A percentile compares a stretch with the other conserved stretches of the same genome.
These are phyloP conservation scores for Sciaenops ocellatus DNA, from an alignment of 2,797 vertebrate species.

Conservation along the genomic window DNA sequence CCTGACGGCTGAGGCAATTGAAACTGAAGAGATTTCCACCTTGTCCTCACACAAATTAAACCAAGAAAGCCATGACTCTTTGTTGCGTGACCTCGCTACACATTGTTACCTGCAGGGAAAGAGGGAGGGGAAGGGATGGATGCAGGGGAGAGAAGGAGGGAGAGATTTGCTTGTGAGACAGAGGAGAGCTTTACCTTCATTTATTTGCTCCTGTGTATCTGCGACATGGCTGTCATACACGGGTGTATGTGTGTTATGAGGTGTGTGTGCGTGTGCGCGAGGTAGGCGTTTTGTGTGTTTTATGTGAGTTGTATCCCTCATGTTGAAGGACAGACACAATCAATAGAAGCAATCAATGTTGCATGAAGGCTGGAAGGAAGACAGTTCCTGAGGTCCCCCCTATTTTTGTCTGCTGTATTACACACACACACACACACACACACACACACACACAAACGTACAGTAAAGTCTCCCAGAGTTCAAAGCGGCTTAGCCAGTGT, in stretches of 20 bases:
- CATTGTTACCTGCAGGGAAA: constrained; percentile 69
- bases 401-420: constrained; percentile 25
- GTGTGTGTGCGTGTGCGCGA: background rate
- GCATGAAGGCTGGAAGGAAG: constrained; percentile 71
- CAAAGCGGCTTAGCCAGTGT: constrained; percentile 28
- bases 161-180: constrained; percentile 22
- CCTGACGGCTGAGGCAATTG: constrained; percentile 73
- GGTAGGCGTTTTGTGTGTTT: constrained; percentile 36
- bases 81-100: constrained; percentile 69
- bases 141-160: background rate
- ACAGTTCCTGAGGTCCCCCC: constrained; percentile 42
- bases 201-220: constrained; percentile 45
- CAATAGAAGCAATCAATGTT: constrained; percentile 84
- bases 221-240: constrained; percentile 32
- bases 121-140: constrained; percentile 1
- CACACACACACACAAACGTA: background rate
- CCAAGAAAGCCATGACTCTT: constrained; percentile 65
- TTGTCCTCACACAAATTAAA: constrained; percentile 77
- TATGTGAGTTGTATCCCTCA: constrained; percentile 57
- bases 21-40: constrained; percentile 76
- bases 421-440: constrained; percentile 27
- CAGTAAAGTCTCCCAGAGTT: constrained; percentile 47
- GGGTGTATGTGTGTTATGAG: constrained; percentile 29
- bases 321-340: constrained; percentile 82
- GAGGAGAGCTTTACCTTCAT: constrained; percentile 43